Base-by-base conservation (phyloP, 2,888 invertebrate genomes). In the Mesorhabditis sp. region DNA sequence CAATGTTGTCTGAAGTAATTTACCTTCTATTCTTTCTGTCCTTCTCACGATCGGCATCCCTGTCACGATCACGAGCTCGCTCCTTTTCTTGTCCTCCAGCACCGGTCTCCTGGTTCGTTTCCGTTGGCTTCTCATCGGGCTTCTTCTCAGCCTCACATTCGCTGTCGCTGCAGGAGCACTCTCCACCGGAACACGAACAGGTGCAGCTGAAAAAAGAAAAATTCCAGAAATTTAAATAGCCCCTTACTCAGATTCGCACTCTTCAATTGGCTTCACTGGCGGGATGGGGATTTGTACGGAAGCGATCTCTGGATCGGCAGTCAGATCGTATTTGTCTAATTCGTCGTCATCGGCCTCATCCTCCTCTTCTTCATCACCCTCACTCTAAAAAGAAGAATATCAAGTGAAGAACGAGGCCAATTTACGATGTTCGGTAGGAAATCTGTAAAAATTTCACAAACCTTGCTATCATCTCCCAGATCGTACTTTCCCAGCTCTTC, bases 141-240 rank as follows among this genome's bases (percentile, higher is more conserved):
- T 74, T 71, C 41, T 67, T 69, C 42, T 74, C 72, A 7, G 73
- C 62, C 43, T 80, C 81, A 42, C 73, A 72, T 45, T 83, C 82
- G 65, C 76, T 76, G 62, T 82, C 82, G 5, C 74, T 76, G 62
- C 84, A 84, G 0, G 83, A 83, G 67, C 84, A 84, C 67, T 83
- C 83, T 5, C 83, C 84, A 13, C 83, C 84, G 44, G 80, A 80
- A 67, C 83, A 84, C 1, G 83, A 84, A 68, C 84, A 84, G 3
- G 84, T 82, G 67, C 84, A 84, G 45, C 81, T 82, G 70, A 76
- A 77, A 66, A 58, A 65, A 50, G 4, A 4, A 63, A 68, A 63
- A 58, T 67, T 7, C 7, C 6, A 66, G 10, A 28, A 41, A 41
- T 43, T 43, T 1, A n/a, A 43, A 66, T 41, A 43, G 7, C 15